Evolutionary conservation across 2,888 invertebrate genomes (phyloP).

Genomic region (Ormyrus labotus): DNA sequence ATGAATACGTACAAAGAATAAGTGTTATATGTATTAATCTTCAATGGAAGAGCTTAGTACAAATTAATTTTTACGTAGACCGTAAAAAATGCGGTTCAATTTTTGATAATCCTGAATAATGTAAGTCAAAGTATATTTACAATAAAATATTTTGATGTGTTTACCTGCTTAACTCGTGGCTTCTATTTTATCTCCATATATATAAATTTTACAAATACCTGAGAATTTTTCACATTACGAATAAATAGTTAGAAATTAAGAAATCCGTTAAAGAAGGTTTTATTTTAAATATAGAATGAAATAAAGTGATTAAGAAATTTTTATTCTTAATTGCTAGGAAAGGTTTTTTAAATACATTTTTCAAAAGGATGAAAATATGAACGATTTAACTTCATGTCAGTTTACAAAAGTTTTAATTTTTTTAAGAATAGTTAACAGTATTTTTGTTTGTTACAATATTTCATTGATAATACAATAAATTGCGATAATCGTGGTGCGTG

Average conservation of each 20-base stretch:
- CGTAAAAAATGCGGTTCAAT: neutral
- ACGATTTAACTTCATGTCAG: conserved; percentile 60
- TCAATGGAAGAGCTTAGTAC: conserved; percentile 34
- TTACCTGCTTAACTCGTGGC: neutral
- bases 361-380: conserved; percentile 42
- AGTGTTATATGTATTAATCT: conserved; percentile 1
- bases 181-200: neutral
- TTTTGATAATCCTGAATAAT: neutral
- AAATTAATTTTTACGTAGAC: conserved; percentile 37
- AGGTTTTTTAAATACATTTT: no score
- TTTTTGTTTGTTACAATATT: conserved; percentile 74
- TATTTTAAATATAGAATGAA: no score
- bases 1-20: conserved; percentile 28
- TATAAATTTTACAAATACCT: neutral
- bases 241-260: neutral
- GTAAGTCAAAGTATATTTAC: conserved; percentile 30
- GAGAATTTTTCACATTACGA: neutral
- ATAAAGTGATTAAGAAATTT: no score
- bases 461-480: conserved; percentile 74
- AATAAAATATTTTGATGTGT: conserved; percentile 35
- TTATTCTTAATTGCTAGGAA: no score
- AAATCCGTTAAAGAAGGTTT: neutral
- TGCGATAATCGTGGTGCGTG: conserved; percentile 73
- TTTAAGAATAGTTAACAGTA: conserved; percentile 76
- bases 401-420: conserved; percentile 75